Conservation (phyloP, 2,113 vertebrate species). For the Cyanistes caeruleus region DNA sequence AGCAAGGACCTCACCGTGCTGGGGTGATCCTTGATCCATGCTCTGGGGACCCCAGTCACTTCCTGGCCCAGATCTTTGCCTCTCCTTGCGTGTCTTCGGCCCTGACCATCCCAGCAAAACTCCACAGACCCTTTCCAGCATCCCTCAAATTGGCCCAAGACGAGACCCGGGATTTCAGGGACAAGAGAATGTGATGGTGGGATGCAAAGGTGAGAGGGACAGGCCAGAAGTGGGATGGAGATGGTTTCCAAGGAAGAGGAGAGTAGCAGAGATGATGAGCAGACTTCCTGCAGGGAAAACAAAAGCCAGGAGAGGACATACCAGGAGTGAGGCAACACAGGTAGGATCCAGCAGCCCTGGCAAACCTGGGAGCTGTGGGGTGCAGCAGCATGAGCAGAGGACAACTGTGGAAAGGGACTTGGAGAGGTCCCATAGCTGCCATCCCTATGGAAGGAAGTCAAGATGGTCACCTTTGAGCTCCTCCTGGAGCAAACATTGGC, state of each 20-base stretch:
- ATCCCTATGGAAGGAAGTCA: not conserved
- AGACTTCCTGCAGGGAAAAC: not conserved
- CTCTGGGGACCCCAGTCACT: not conserved
- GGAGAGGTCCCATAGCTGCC: accelerated
- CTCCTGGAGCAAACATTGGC: accelerated
- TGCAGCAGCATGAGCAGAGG: not conserved
- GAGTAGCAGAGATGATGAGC: not conserved
- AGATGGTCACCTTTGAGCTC: not conserved
- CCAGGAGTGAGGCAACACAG: accelerated
- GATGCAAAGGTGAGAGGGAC: not conserved
- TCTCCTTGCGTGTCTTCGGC: not conserved
- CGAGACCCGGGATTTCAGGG: accelerated
- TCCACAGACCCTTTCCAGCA: not conserved
- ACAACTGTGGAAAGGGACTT: not conserved
- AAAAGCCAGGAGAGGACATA: not conserved
- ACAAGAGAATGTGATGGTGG: not conserved
- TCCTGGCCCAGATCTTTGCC: not conserved
- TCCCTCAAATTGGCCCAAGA: not conserved
- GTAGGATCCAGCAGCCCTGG: not conserved
- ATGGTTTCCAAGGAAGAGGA: not conserved
- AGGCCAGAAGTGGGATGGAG: not conserved
- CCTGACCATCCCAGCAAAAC: accelerated
- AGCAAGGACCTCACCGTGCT: accelerated
- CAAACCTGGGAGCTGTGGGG: not conserved
- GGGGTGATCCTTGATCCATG: not conserved